phyloP scores from a whole-genome alignment of 2,888 invertebrate genomes.

The Coelopa pilipes region DNA sequence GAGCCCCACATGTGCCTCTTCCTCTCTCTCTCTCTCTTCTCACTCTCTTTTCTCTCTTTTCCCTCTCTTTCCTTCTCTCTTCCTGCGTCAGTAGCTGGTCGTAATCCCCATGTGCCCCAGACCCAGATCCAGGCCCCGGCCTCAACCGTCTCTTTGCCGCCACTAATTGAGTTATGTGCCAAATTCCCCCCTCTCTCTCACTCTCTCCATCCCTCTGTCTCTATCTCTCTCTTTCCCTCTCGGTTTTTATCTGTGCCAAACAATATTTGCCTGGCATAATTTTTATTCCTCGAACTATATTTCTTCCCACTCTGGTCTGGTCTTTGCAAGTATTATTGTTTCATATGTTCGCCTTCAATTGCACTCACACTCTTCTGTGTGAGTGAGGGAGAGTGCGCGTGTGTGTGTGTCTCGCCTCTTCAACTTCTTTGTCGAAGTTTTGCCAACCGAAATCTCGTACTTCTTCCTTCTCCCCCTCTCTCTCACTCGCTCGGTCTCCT shows the following conservation, averaged over 20 bases:
- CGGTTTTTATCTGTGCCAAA: constrained; percentile 2
- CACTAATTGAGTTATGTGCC: constrained; percentile 32
- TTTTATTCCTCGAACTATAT: no score
- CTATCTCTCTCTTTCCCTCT: not conserved
- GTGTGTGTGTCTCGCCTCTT: not conserved
- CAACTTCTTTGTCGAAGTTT: constrained; percentile 1
- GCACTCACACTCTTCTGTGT: not conserved
- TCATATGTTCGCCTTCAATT: not conserved
- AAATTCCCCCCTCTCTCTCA: not conserved
- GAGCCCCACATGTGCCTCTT: not conserved
- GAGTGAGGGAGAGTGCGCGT: not conserved
- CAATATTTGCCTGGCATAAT: constrained; percentile 5
- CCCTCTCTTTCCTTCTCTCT: not conserved
- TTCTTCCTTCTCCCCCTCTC: constrained; percentile 2
- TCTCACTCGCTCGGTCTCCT: no score
- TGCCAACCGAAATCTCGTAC: constrained; percentile 1
- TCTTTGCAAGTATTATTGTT: constrained; percentile 2
- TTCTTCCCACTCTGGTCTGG: no score
- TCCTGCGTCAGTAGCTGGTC: not conserved
- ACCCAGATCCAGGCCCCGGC: not conserved
- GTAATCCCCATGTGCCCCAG: not conserved
- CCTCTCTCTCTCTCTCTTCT: not conserved
- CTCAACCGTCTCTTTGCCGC: not conserved
- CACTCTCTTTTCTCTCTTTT: not conserved
- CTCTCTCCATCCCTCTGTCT: not conserved